phyloP scores from a whole-genome alignment of 2,113 vertebrate species.

The Castor canadensis region DNA sequence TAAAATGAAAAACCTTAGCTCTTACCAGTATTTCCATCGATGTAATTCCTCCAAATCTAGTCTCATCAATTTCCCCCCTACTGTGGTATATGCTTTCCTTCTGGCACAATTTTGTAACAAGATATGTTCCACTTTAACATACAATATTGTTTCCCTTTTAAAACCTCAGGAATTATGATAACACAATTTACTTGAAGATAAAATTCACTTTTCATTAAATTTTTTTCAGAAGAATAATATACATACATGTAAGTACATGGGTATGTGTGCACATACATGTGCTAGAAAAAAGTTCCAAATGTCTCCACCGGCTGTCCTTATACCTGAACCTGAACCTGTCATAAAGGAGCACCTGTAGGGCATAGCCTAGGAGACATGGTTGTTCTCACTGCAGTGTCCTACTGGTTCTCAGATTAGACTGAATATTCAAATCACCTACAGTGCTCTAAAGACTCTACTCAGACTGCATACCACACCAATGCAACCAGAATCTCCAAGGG shows the following conservation, averaged over 20 bases:
- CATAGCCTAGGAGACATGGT: neutral
- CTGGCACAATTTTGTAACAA: neutral
- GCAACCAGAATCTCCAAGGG: neutral
- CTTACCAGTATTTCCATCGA: neutral
- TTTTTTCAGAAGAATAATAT: neutral
- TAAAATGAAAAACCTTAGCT: neutral
- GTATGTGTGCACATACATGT: neutral
- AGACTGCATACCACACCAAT: neutral
- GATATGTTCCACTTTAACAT: neutral
- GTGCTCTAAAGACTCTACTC: neutral
- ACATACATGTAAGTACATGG: neutral
- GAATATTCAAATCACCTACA: neutral
- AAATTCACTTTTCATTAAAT: constrained; percentile 9
- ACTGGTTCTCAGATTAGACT: neutral
- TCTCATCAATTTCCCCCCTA: neutral
- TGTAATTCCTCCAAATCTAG: neutral
- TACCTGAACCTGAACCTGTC: neutral
- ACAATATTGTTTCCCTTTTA: neutral
- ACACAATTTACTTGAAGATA: neutral
- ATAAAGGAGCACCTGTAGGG: neutral
- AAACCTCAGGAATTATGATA: neutral
- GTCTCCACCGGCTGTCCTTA: neutral
- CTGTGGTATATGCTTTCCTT: neutral
- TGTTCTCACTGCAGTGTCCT: neutral
- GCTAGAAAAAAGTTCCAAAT: neutral